Base-by-base conservation (phyloP, 2,113 vertebrate genomes). In the Gymnogyps californianus region DNA sequence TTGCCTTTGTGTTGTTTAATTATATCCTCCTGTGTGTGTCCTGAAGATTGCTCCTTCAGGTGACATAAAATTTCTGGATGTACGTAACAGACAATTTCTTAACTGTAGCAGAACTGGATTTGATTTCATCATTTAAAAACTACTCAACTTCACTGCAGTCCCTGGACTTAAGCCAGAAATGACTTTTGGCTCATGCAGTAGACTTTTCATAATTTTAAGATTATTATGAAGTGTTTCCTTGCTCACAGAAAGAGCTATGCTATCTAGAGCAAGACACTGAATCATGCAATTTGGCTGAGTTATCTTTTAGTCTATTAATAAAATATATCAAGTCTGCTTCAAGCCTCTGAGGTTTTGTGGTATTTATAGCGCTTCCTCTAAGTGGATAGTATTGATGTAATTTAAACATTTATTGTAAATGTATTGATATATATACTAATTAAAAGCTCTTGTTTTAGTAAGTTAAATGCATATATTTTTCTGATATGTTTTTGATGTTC, bases 351-450 rank as follows among this genome's bases (percentile, higher is more conserved):
- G 79, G 89, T 58, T 96, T 81, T 80, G 59, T 81, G 64, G 36
- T 96, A 96, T 95, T 95, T 96, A 83, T 90, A 97, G 89, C 46
- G 54, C 36, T 89, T 89, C 24, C 46, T 81, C 47, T 88, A 92
- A 90, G 61, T 79, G 61, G 55, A 67, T 44, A 65, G 51, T 91
- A 94, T 94, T 91, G 88, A 95, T 84, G 38, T 47, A 44, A 83
- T 69, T 94, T 89, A 94, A 97, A 80, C 69, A 90, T 85, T 87
- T 85, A 83, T 57, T 80, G n/a, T 52, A 38, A 20, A 24, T 46
- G 6, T 46, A 67, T 85, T 75, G 71, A 80, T 94, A 69, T 17
- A 59, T 36, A 75, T 25, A 72, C 7, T 93, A 96, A 97, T 95
- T 69, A 91, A 96, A 96, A 93, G 72, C 11, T 65, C 55, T 46